Evolutionary conservation across 2,888 invertebrate species (phyloP).

Genomic region (Mechanitis messenoides): DNA sequence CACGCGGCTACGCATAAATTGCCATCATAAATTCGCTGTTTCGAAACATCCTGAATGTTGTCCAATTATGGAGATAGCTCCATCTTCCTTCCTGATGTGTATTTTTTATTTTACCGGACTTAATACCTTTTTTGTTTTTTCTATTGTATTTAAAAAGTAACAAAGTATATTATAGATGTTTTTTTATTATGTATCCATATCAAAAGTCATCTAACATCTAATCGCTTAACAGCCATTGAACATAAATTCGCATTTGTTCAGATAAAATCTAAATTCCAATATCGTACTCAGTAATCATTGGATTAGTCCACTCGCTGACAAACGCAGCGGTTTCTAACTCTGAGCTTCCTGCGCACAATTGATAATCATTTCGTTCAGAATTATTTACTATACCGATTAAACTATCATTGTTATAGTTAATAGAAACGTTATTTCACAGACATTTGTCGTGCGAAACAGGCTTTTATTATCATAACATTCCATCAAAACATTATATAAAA

Average conservation of each 20-base stretch:
- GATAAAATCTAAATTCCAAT: slow-evolving; percentile 14
- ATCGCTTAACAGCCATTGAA: background rate
- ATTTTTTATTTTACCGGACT: slow-evolving; percentile 29
- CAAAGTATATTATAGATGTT: background rate
- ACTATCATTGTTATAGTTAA: background rate
- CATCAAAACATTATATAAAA: too few species aligned
- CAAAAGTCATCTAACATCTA: background rate
- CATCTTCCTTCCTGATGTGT: slow-evolving; percentile 36
- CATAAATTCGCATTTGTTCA: background rate
- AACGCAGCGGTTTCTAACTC: slow-evolving; percentile 24
- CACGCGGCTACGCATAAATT: slow-evolving; percentile 41
- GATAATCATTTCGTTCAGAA: background rate
- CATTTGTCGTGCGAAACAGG: too few species aligned
- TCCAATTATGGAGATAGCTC: slow-evolving; percentile 40
- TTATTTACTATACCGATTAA: background rate
- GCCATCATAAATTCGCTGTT: slow-evolving; percentile 38
- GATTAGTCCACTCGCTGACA: slow-evolving; percentile 25
- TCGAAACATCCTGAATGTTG: slow-evolving; percentile 38
- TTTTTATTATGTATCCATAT: background rate
- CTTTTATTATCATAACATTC: too few species aligned
- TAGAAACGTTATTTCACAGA: background rate
- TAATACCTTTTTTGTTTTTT: slow-evolving; percentile 12
- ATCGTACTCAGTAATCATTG: slow-evolving; percentile 24
- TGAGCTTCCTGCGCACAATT: slow-evolving; percentile 8
- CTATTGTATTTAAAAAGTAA: background rate